Base-by-base conservation (phyloP, 2,113 vertebrate genomes). In the Onychostoma macrolepis region DNA sequence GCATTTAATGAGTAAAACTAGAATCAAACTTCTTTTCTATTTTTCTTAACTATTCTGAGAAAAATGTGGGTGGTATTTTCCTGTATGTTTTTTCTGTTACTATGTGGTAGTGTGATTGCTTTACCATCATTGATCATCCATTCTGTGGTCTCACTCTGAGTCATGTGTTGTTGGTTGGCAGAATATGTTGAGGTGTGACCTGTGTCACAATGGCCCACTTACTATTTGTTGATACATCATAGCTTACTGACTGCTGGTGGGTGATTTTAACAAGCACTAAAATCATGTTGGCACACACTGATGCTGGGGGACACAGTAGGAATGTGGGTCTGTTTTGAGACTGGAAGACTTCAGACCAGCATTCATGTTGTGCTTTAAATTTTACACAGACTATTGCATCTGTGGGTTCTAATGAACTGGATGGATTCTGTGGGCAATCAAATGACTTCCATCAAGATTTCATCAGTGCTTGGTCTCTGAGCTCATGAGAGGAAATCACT, bases 181-280 rank as follows among this genome's bases (percentile, higher is more conserved):
- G 65, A 78, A 56, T 85, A 56, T 86, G 63, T 86, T 76, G 48
- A 33, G 79, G n/a, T 87, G 36, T 76, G 80, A 15, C 56, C 72
- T 45, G 36, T 56, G 36, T 61, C 53, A 43, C 13, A 85, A 61
- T 26, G 8, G 56, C 38, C 38, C 56, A 56, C 38, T 65, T 61
- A n/a, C 61, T 17, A 76, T 53, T 10, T 43, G 24, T 61, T 75
- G 50, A 85, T 53, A 13, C 21, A n/a, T 61, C 48, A 26, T 30
- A 65, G 71, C 17, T 72, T 75, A 48, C 2, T 28, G 41, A n/a
- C 74, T 48, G n/a, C 24, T 76, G 74, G 38, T 48, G 11, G 43
- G 74, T 9, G 38, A 26, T 72, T 76, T 76, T 76, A 76, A 28
- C 43, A 48, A 3, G 12, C 6, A 9, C 41, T 28, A 17, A 15